These are phyloP conservation scores for Nerophis ophidion DNA, from an alignment of 2,113 vertebrate species.

Conservation along the genomic window DNA sequence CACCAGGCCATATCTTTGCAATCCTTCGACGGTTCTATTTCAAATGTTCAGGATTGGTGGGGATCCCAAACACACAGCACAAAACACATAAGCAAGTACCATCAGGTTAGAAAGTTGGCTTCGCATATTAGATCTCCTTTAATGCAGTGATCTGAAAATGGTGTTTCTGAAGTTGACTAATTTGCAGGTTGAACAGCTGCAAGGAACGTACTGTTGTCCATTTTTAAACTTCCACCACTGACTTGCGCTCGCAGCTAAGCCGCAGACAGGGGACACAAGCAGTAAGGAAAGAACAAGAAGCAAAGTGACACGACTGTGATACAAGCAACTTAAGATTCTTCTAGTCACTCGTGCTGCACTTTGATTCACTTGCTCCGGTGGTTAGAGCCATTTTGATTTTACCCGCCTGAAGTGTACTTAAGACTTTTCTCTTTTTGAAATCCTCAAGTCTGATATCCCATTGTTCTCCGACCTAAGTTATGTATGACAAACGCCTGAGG, in stretches of 20 bases:
- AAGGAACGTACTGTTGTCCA: too few relatives aligned
- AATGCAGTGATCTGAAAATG: too few relatives aligned
- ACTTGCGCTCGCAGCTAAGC: conserved; percentile 17
- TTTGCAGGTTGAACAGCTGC: too few relatives aligned
- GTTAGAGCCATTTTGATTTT: conserved; percentile 77
- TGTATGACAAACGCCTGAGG: conserved; percentile 80
- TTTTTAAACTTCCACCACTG: background rate
- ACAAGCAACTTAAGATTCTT: conserved; percentile 58
- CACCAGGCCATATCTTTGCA: too few relatives aligned
- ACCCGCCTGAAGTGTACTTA: conserved; percentile 72
- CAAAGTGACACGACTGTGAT: conserved; percentile 76
- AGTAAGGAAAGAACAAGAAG: conserved; percentile 73
- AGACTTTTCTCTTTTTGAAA: conserved; percentile 61
- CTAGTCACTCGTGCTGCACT: conserved; percentile 70
- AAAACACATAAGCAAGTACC: too few relatives aligned
- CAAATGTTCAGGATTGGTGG: too few relatives aligned
- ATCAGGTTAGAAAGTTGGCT: too few relatives aligned
- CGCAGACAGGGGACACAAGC: conserved; percentile 55
- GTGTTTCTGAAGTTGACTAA: too few relatives aligned
- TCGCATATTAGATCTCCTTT: too few relatives aligned
- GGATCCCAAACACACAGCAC: too few relatives aligned
- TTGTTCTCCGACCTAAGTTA: conserved; percentile 83
- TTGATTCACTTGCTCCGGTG: conserved; percentile 85
- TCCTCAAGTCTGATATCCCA: conserved; percentile 74
- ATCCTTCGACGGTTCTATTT: too few relatives aligned